A percentile compares a stretch with the other conserved stretches of the same genome.
These are phyloP conservation scores for Fabriciana adippe DNA, from an alignment of 2,888 invertebrate genomes.

Conservation along the genomic window DNA sequence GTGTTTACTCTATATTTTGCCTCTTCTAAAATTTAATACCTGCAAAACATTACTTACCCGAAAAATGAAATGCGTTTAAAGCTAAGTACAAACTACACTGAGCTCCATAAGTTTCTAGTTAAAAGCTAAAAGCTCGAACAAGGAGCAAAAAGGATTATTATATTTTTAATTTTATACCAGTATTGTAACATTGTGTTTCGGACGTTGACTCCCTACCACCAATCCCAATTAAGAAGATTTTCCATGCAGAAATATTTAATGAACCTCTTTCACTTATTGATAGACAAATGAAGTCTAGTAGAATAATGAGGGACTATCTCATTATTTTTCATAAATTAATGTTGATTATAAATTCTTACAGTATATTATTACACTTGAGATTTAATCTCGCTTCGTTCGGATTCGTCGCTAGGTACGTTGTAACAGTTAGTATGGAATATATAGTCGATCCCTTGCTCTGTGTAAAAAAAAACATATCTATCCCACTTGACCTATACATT, in stretches of 20 bases:
- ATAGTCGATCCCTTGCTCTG: too few relatives aligned
- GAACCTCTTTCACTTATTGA: conserved; percentile 32
- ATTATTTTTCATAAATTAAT: conserved; percentile 21
- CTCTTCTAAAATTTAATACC: too few relatives aligned
- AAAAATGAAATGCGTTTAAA: too few relatives aligned
- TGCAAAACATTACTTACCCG: too few relatives aligned
- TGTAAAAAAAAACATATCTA: too few relatives aligned
- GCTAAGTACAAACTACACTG: too few relatives aligned
- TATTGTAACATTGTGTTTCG: conserved; percentile 24
- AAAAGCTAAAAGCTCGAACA: conserved; percentile 1
- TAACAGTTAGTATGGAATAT: too few relatives aligned
- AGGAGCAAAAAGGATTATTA: neutral
- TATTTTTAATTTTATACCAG: conserved; percentile 17
- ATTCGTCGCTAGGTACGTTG: too few relatives aligned
- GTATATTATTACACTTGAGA: neutral
- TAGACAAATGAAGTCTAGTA: conserved; percentile 30
- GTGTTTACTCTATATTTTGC: too few relatives aligned
- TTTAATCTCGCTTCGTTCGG: too few relatives aligned
- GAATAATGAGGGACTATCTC: conserved; percentile 25
- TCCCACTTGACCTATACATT: too few relatives aligned
- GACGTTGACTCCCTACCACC: conserved; percentile 21
- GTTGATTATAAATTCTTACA: neutral
- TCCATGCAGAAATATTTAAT: conserved; percentile 38
- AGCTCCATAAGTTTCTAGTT: too few relatives aligned
- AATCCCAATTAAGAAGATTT: conserved; percentile 23